phyloP scores from a whole-genome alignment of 1,140 invertebrate genomes.

The Drosophila virilis region DNA sequence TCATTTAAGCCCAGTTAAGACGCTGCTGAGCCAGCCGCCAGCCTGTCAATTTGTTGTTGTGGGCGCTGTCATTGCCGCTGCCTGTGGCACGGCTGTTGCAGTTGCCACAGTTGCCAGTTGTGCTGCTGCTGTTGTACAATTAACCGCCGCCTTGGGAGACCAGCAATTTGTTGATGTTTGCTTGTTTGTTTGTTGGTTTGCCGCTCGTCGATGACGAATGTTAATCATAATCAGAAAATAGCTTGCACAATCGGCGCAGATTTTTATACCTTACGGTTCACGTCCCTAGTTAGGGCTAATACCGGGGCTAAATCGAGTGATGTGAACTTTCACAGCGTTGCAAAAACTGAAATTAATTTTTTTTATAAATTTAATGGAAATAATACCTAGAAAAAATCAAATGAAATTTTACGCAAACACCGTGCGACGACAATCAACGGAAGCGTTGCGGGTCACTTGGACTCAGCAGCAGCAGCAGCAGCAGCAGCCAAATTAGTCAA shows the following conservation, averaged over 20 bases:
- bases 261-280: constrained; percentile 22
- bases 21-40: constrained; percentile 24
- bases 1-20: constrained; percentile 74
- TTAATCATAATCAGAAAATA: constrained; percentile 68
- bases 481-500: constrained; percentile 59
- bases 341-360: constrained; percentile 32
- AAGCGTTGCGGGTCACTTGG: constrained; percentile 70
- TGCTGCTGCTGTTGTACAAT: constrained; percentile 57
- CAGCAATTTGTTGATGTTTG: constrained; percentile 43
- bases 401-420: constrained; percentile 67
- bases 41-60: constrained; percentile 74
- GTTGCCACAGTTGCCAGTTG: constrained; percentile 10
- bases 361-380: constrained; percentile 51
- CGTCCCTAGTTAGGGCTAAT: constrained; percentile 6
- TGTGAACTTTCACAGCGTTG: constrained; percentile 58
- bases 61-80: constrained; percentile 61
- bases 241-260: constrained; percentile 64
- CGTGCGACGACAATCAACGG: constrained; percentile 70
- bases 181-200: constrained; percentile 40
- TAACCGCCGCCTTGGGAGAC: constrained; percentile 57
- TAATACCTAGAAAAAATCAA: constrained; percentile 45
- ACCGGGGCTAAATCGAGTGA: not conserved
- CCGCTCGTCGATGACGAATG: constrained; percentile 55
- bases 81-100: constrained; percentile 11
- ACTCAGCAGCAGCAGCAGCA: constrained; percentile 29